Conservation (phyloP, 1,140 invertebrate species). For the Pseudomyrmex cubaensis region DNA sequence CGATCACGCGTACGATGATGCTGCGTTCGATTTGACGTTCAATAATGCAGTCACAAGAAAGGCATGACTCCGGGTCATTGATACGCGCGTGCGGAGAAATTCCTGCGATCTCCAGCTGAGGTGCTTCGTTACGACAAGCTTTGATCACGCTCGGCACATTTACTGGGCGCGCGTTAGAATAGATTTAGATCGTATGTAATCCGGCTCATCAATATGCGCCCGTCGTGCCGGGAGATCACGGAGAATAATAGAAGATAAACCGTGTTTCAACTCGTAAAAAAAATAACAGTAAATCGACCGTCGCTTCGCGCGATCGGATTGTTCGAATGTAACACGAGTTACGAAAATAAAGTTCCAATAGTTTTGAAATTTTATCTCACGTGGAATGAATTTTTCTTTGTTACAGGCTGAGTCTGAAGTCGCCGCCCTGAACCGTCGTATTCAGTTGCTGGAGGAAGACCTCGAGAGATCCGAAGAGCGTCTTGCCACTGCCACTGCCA, state of each 20-base stretch:
- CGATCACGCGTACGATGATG: slow-evolving; percentile 38
- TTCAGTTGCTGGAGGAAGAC: slow-evolving; percentile 99
- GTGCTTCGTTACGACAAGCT: slow-evolving; percentile 28
- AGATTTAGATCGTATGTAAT: slow-evolving; percentile 35
- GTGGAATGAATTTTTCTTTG: slow-evolving; percentile 58
- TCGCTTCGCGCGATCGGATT: background rate
- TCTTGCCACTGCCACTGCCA: slow-evolving; percentile 97
- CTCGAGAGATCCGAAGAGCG: slow-evolving; percentile 99
- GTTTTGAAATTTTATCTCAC: background rate
- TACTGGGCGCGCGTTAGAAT: slow-evolving; percentile 14
- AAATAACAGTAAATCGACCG: too few relatives aligned
- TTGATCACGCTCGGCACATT: slow-evolving; percentile 56
- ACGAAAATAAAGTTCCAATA: background rate
- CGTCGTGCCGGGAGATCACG: background rate
- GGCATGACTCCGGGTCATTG: slow-evolving; percentile 46
- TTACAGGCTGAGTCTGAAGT: slow-evolving; percentile 99
- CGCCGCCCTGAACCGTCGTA: slow-evolving; percentile 98
- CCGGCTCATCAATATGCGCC: background rate
- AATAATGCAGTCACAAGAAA: slow-evolving; percentile 29
- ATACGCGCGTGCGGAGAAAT: slow-evolving; percentile 58
- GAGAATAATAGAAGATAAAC: slow-evolving; percentile 6
- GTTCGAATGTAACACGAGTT: background rate
- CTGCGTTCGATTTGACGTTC: slow-evolving; percentile 53
- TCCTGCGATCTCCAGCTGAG: slow-evolving; percentile 30
- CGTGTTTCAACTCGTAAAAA: background rate